Evolutionary conservation across 2,888 invertebrate species (phyloP), one percentile per base, ranked within the genome.

Genomic region (Gymnoscelis rufifasciata): DNA sequence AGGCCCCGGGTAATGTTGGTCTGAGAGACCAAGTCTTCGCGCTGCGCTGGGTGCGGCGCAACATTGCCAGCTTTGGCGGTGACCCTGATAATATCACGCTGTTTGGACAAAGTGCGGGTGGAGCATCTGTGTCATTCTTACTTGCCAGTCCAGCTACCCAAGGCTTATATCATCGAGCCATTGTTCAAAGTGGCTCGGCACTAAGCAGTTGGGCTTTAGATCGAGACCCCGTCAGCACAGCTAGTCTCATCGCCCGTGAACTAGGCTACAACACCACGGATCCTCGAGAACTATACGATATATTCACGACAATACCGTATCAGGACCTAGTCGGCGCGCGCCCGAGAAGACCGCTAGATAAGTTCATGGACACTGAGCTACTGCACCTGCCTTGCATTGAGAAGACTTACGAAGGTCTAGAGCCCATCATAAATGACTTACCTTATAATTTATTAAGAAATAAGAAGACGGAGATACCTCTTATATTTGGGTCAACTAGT

Each of bases 371-470:
- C 44, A 83, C 84, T 1, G 71, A 78, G 41, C 53, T 88, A 7
- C 40, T 86, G 12, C 68, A 82, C 52, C 56, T 83, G 27, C 87
- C 87, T 0, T 88, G 87, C 56, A 62, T 87, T 3, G 87, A 88
- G 55, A 74, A 71, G 50, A 24, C 57, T 1, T 68, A 86, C 28
- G 63, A 70, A 10, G 82, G 72, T 0, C 67, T 71, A 45, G 81
- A 84, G 56, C 59, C 78, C 1, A 66, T 78, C 0, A 52, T 88
- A 30, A 72, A 69, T 10, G 84, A 87, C 49, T 61, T 79, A 8
- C 86, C 87, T 1, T 78, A 67, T 38, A 82, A 84, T 51, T 51
- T 83, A 10, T 55, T 83, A 1, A 60, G 30, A n/a, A n/a, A n/a
- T 35, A 72, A 61, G 3, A 74, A 74, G 11, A 59, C 74, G 1